These are phyloP conservation scores for Congeria kusceri DNA, from an alignment of 2,888 invertebrate genomes.

Conservation along the genomic window DNA sequence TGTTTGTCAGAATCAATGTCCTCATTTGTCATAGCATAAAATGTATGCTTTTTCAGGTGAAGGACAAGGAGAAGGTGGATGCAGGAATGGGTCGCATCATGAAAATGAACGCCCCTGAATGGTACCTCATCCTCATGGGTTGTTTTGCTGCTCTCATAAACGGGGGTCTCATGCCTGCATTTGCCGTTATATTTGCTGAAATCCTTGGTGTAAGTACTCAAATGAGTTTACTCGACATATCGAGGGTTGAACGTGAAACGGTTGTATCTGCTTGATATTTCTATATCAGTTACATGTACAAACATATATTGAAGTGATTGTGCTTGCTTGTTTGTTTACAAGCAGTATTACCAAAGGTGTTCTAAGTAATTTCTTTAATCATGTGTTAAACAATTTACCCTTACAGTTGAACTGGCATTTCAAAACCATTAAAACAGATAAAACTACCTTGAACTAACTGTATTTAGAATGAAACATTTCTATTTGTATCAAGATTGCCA, in stretches of 20 bases:
- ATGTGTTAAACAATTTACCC: no score
- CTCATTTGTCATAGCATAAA: no score
- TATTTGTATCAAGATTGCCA: no score
- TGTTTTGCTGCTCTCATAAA: constrained; percentile 83
- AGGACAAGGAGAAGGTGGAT: constrained; percentile 60
- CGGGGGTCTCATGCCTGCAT: constrained; percentile 86
- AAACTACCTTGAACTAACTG: no score
- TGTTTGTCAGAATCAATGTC: no score
- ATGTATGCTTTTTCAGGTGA: constrained; percentile 60
- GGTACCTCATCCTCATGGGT: constrained; percentile 83
- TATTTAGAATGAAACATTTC: no score
- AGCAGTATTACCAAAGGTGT: neutral
- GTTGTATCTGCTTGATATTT: no score
- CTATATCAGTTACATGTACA: neutral
- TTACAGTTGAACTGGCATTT: no score
- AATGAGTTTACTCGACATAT: neutral
- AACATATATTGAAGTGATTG: neutral
- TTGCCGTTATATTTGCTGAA: constrained; percentile 86
- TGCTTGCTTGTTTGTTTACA: neutral
- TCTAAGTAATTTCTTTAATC: neutral
- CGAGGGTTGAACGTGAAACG: no score
- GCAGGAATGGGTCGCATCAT: constrained; percentile 79
- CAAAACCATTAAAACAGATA: no score
- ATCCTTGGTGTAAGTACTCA: constrained; percentile 81
- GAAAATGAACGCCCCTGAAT: constrained; percentile 84